Conservation (phyloP, 2,797 vertebrate species). For the Thunnus albacares region DNA sequence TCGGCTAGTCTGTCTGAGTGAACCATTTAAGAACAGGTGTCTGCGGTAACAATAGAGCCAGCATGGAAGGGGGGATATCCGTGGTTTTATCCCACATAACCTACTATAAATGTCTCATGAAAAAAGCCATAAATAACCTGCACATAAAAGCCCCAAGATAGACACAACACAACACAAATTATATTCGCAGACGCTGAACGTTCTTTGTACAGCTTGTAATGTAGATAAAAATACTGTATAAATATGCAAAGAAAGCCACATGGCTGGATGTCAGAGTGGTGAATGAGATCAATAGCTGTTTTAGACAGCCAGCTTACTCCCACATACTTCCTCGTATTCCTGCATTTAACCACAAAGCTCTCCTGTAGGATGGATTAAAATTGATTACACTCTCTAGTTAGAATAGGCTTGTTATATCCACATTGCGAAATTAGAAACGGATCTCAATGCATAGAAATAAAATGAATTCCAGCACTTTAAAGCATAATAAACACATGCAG, state of each 20-base stretch:
- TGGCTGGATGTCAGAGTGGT: slow-evolving; percentile 19
- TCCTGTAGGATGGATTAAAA: slow-evolving; percentile 16
- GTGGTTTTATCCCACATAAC: slow-evolving; percentile 62
- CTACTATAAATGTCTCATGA: slow-evolving; percentile 45
- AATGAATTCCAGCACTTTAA: not conserved
- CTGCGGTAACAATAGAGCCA: slow-evolving; percentile 39
- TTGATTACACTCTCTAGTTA: not conserved
- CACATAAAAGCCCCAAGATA: slow-evolving; percentile 24
- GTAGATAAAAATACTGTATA: slow-evolving; percentile 8
- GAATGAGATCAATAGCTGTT: slow-evolving; percentile 29
- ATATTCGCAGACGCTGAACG: slow-evolving; percentile 2
- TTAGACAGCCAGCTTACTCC: slow-evolving; percentile 11
- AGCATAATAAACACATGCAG: not conserved
- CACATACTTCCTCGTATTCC: slow-evolving; percentile 30
- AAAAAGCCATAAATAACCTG: slow-evolving; percentile 34
- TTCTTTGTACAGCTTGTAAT: slow-evolving; percentile 11
- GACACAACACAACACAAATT: slow-evolving; percentile 16
- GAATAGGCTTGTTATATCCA: not conserved
- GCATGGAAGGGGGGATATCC: slow-evolving; percentile 33
- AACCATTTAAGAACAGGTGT: slow-evolving; percentile 49
- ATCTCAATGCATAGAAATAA: not conserved
- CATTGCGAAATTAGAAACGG: not conserved
- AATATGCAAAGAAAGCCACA: slow-evolving; percentile 34
- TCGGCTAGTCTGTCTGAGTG: slow-evolving; percentile 4
- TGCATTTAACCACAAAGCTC: slow-evolving; percentile 30